Base-by-base conservation (phyloP, 2,888 invertebrate genomes). In the Agonopterix arenella region DNA sequence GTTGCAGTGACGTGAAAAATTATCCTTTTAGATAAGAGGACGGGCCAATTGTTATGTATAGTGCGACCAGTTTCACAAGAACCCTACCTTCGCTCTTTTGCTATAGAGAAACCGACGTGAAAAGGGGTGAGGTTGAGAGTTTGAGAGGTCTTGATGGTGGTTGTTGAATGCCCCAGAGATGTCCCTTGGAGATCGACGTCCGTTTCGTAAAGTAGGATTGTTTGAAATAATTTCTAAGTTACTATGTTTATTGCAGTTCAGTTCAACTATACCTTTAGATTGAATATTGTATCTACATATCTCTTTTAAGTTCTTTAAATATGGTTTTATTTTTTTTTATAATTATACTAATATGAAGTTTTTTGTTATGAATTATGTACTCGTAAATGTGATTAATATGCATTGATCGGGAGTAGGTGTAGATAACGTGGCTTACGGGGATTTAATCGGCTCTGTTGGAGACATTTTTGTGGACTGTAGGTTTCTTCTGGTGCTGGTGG, bases 1-100 rank as follows among this genome's bases (percentile, higher is more conserved):
- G 80, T 74, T 76, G 79, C 79, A 77, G 58, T 80, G 84, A 84
- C 84, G 80, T 84, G 83, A 84, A 80, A 84, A 84, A 84, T 83
- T 76, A 82, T 76, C 76, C 80, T 77, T 75, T 81, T 76, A 82
- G 81, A 83, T 84, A 83, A 84, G 75, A 76, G 70, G 68, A 70
- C 68, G 69, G 67, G 70, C 72, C 80, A 76, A 84, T 83, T 84
- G 84, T 83, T 78, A 77, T 74, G 73, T 76, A 73, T 70, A 73
- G 64, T 52, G 58, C 59, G 61, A 52, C 80, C 75, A 73, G 49
- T 47, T 10, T 18, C 11, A n/a, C 51, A 42, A 47, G 55, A 53
- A 46, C 56, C 44, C 11, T 46, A 38, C 47, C 45, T 36, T 46
- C 51, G 18, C 45, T 28, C 42, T 10, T 9, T 16, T 4, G 11